Evolutionary conservation across 2,888 invertebrate species (phyloP), one percentile per base, ranked within the genome.

Genomic region (Drosophila basisetae): DNA sequence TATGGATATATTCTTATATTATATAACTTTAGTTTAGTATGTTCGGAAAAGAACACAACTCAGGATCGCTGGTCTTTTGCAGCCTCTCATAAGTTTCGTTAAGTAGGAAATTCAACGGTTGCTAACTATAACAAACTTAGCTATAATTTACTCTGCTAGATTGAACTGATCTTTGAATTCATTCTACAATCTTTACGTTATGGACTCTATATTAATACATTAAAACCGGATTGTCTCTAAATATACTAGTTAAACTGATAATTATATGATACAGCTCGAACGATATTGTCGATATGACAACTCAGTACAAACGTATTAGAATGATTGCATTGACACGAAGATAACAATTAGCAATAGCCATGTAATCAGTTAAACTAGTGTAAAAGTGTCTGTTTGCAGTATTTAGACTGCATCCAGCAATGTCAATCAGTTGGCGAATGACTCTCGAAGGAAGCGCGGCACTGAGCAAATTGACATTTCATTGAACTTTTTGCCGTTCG

Each of bases 381-480:
- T 33, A 13, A 55, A 52, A 53, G 25, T 61, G 6, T 33, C 61
- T 72, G 18, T 33, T 47, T 35, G 13, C 43, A 56, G 39, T 41
- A 41, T 41, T 41, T 62, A 28, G 28, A 28, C 39, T 33, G 61
- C 35, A 60, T n/a, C 16, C 41, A 68, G 39, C 31, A 47, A 47
- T 47, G 31, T n/a, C n/a, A 33, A 31, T 68, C 22, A 22, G 37
- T 56, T 72, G 13, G 4, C 39, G 55, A 58, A 35, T 49, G n/a
- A 31, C 28, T 43, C 25, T 31, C 37, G 31, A 54, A 55, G 73
- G 73, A 60, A 61, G 43, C 50, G 39, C 28, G 18, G 11, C 31
- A 37, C 28, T 37, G 30, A 25, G n/a, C 35, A 58, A 64, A 56
- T 62, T 80, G 89, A 77, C 84, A 72, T 89, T 71, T 84, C 85